These are phyloP conservation scores for Mormoops blainvillei DNA, from an alignment of 2,113 vertebrate species.

Conservation along the genomic window DNA sequence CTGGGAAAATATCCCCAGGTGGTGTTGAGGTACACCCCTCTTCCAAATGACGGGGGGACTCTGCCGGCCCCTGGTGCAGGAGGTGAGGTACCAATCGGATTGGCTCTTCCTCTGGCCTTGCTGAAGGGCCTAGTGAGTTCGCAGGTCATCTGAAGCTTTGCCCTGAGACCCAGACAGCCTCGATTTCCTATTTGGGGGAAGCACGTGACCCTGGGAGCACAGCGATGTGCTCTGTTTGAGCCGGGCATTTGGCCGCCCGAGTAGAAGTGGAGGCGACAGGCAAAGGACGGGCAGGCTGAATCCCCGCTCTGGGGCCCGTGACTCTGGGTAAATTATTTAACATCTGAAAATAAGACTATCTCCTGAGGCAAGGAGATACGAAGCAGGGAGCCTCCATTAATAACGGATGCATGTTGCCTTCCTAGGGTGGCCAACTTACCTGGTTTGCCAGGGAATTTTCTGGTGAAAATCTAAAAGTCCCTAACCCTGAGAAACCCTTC, in stretches of 20 bases:
- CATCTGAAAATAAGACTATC: not conserved
- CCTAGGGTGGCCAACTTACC: not conserved
- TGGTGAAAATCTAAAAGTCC: not conserved
- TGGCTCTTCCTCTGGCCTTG: not conserved
- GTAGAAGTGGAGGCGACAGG: no score
- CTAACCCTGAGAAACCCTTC: not conserved
- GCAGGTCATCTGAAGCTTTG: not conserved
- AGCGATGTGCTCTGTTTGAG: accelerated
- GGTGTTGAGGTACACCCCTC: not conserved
- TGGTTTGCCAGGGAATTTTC: not conserved
- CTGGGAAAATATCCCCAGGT: not conserved
- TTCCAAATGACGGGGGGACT: not conserved
- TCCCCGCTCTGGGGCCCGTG: not conserved
- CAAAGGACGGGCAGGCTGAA: not conserved
- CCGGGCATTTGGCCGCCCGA: not conserved
- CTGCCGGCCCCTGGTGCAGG: not conserved
- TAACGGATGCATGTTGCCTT: not conserved
- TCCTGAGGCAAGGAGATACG: not conserved
- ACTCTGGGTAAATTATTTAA: not conserved
- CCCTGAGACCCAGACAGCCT: not conserved
- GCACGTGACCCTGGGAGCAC: accelerated
- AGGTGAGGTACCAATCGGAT: not conserved
- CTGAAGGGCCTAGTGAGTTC: not conserved
- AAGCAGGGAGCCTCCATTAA: not conserved
- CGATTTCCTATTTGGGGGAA: not conserved